Base-by-base conservation (phyloP, 2,797 vertebrate genomes). In the Alcedo quadribrachys region DNA sequence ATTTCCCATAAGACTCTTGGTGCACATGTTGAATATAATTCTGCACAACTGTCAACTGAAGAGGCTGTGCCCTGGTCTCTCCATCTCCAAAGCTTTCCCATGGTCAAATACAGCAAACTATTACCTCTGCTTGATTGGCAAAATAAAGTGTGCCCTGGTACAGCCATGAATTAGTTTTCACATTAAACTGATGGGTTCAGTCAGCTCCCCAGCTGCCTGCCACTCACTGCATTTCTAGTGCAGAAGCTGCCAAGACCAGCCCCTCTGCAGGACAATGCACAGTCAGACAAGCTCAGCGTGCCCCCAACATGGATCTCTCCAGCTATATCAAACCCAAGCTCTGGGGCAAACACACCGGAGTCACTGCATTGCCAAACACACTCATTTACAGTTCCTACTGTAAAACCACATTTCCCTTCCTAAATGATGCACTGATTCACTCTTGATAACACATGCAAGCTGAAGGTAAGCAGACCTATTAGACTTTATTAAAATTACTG, bases 381-480 rank as follows among this genome's bases (percentile, higher is more conserved):
- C 12, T 73, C 69, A 22, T 66, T 68, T 68, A 55, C 30, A 68
- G 37, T 8, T 87, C 43, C 62, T 68, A 80, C 61, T 2, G 2
- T 32, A 85, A 83, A 87, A 48, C 15, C 6, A 6, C 35, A 69
- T 25, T 65, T 68, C 33, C 42, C 43, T 30, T 81, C 57, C 40
- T 32, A 75, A 51, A 65, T 7, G 14, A 28, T 11, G 3, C 33
- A 71, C 69, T 75, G 43, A 69, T 51, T 67, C 81, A 81, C 51
- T 62, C 66, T 21, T 11, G 60, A 80, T 68, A 55, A 55, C 60
- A 69, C 63, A 83, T 30, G 63, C 48, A 79, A 67, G 66, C 69
- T 81, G 92, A 90, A 94, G 94, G 94, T 96, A 94, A 71, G 57
- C 76, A 85, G 90, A 92, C 60, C 88, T 93, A 88, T 86, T 85